A percentile compares a stretch with the other conserved stretches of the same genome.
phyloP scores from a whole-genome alignment of 2,797 vertebrate genomes.

The Eulemur rubriventer region DNA sequence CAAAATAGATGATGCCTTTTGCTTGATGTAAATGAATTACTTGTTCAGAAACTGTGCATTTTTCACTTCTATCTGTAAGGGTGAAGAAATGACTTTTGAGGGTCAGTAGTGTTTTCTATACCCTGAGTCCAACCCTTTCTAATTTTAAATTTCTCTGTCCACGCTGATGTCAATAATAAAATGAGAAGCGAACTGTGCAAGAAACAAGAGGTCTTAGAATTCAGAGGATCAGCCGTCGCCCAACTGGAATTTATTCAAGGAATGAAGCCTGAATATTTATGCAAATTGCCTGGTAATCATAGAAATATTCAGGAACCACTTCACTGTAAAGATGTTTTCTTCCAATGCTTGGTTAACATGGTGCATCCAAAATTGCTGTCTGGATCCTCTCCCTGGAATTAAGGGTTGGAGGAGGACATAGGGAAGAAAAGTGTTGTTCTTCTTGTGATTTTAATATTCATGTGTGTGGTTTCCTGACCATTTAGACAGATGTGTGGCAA shows the following conservation, averaged over 20 bases:
- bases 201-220: conserved; percentile 17
- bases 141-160: neutral
- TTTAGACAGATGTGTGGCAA: neutral
- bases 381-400: neutral
- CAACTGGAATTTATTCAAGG: conserved; percentile 39
- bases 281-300: conserved; percentile 63
- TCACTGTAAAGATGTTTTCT: conserved; percentile 7
- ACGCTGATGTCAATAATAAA: neutral
- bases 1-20: neutral
- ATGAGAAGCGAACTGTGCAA: neutral
- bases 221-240: neutral
- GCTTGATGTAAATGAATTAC: neutral
- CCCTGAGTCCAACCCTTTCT: neutral
- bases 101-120: neutral
- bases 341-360: neutral
- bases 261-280: conserved; percentile 53
- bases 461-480: neutral
- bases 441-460: neutral
- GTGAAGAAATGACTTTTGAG: neutral
- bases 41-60: neutral
- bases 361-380: neutral
- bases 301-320: conserved; percentile 67
- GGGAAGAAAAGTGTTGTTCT: neutral
- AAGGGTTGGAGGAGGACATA: neutral
- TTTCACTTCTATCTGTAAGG: neutral